A percentile compares a stretch with the other conserved stretches of the same genome.
phyloP scores from a whole-genome alignment of 2,797 vertebrate genomes.

The Chaetophractus vellerosus region DNA sequence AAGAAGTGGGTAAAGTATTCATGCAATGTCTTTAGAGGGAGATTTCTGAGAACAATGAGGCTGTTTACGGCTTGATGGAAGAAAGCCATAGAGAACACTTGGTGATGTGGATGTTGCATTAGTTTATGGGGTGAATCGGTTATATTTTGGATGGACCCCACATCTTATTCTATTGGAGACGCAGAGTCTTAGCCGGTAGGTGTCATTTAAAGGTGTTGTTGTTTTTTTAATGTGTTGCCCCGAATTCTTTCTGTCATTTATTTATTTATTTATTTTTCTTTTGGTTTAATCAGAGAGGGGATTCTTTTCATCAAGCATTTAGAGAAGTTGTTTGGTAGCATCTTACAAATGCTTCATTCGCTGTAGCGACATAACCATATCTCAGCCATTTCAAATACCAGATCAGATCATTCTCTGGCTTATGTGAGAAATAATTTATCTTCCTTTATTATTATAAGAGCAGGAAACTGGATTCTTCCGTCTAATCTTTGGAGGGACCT shows the following conservation, averaged over 20 bases:
- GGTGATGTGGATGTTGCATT: neutral
- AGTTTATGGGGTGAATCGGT: neutral
- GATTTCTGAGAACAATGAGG: neutral
- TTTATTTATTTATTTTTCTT: neutral
- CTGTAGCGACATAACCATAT: neutral
- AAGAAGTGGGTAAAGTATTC: neutral
- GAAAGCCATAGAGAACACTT: neutral
- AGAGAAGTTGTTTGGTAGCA: slow-evolving; percentile 14
- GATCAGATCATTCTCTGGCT: neutral
- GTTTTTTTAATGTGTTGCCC: neutral
- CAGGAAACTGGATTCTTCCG: neutral
- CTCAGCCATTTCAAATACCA: neutral
- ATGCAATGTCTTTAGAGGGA: slow-evolving; percentile 14
- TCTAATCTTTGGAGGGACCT: neutral
- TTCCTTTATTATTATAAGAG: neutral
- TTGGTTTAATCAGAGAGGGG: neutral
- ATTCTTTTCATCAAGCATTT: slow-evolving; percentile 54
- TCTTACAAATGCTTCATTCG: neutral
- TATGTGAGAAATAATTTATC: neutral
- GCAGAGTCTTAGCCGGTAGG: slow-evolving; percentile 2
- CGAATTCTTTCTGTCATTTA: neutral
- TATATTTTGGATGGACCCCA: neutral
- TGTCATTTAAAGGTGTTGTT: neutral
- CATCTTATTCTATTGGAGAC: neutral
- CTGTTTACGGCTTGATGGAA: neutral